A percentile compares a stretch with the other conserved stretches of the same genome.
These are phyloP conservation scores for Chloebia gouldiae DNA, from an alignment of 2,113 vertebrate species.

Conservation along the genomic window DNA sequence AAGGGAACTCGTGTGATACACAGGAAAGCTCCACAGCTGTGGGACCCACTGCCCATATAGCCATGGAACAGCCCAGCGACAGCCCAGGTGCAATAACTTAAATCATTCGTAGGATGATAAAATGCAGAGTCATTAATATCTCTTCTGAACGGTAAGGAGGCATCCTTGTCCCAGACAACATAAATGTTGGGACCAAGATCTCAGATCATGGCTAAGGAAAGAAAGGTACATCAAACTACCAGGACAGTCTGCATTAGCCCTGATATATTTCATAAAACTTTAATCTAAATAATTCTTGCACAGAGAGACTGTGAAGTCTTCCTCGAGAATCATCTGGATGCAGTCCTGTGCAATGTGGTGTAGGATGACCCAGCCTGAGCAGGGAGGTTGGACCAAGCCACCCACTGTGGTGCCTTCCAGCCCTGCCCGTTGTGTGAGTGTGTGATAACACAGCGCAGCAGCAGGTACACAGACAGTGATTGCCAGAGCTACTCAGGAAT, in stretches of 20 bases:
- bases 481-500: background rate
- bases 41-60: background rate
- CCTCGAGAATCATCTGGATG: background rate
- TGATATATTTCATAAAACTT: background rate
- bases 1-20: constrained; percentile 59
- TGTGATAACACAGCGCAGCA: background rate
- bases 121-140: background rate
- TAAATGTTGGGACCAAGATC: background rate
- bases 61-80: background rate
- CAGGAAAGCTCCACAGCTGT: background rate
- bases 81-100: background rate
- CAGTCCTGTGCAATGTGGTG: background rate
- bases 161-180: background rate
- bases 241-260: background rate
- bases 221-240: background rate
- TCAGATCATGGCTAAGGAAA: background rate
- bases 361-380: background rate
- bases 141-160: background rate
- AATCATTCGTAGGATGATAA: background rate
- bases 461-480: background rate
- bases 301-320: background rate
- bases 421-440: background rate
- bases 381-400: background rate
- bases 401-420: background rate
- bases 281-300: background rate